Evolutionary conservation across 2,113 vertebrate species (phyloP).

Genomic region (Takifugu flavidus): DNA sequence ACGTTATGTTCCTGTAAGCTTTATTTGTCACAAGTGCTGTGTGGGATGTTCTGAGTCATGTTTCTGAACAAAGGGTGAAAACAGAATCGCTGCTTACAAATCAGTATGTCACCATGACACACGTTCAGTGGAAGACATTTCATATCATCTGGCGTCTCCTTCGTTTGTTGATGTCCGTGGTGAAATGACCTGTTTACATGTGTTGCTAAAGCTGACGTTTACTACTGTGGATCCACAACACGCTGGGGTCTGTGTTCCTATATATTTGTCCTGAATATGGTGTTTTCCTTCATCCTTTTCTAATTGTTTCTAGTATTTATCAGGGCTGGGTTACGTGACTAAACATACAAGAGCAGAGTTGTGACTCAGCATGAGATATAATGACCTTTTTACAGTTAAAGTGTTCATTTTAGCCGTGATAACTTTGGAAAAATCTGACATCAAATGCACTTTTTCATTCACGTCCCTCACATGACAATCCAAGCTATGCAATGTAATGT

Average conservation of each 20-base stretch:
- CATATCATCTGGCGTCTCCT: conserved; percentile 23
- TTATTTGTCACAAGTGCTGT: conserved; percentile 42
- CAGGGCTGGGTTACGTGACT: conserved; percentile 28
- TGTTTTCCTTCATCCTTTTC: conserved; percentile 48
- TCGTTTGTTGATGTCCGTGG: conserved; percentile 32
- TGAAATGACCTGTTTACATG: conserved; percentile 42
- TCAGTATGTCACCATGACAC: conserved; percentile 26
- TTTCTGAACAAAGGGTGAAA: conserved; percentile 37
- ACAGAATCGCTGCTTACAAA: conserved; percentile 41
- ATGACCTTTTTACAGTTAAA: neutral
- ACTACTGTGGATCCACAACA: conserved; percentile 45
- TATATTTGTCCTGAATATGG: conserved; percentile 54
- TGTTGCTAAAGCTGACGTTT: conserved; percentile 47
- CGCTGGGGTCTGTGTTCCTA: conserved; percentile 43
- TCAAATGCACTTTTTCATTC: conserved; percentile 63
- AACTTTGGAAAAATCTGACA: conserved; percentile 46
- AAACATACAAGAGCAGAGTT: conserved; percentile 11
- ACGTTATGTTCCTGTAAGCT: conserved; percentile 35
- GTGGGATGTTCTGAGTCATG: conserved; percentile 43
- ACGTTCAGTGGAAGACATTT: conserved; percentile 13
- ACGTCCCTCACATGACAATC: conserved; percentile 49
- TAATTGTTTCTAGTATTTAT: conserved; percentile 39
- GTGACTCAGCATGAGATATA: conserved; percentile 16
- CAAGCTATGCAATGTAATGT: conserved; percentile 74
- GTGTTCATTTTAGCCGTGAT: conserved; percentile 16